These are phyloP conservation scores for Psix sp. DNA, from an alignment of 1,140 invertebrate species.

Conservation along the genomic window DNA sequence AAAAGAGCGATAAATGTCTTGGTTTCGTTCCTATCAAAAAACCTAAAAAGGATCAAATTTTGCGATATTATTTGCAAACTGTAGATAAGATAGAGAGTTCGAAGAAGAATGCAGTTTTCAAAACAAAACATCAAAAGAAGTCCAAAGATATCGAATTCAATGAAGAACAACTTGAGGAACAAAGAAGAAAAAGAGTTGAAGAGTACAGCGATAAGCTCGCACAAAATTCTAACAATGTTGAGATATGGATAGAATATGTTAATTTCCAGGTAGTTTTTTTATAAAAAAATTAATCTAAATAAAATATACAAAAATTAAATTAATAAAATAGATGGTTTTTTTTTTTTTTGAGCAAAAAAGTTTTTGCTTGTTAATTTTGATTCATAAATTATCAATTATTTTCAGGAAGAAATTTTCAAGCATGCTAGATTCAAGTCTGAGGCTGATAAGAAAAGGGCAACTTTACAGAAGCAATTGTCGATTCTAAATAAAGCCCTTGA, in stretches of 20 bases:
- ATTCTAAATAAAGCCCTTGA: conserved; percentile 79
- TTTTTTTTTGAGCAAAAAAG: too few relatives aligned
- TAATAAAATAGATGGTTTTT: background rate
- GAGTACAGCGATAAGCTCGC: conserved; percentile 77
- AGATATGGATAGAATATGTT: conserved; percentile 79
- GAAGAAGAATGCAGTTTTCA: conserved; percentile 62
- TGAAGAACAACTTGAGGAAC: conserved; percentile 39
- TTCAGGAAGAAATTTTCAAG: conserved; percentile 58
- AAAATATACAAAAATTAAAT: conserved; percentile 7
- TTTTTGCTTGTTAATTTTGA: too few relatives aligned
- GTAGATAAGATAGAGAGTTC: conserved; percentile 57
- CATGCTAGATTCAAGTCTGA: conserved; percentile 70
- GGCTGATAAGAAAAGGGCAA: conserved; percentile 67
- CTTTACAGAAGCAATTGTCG: conserved; percentile 76
- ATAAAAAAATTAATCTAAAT: background rate
- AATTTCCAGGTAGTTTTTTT: conserved; percentile 76
- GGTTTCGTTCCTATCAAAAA: conserved; percentile 56
- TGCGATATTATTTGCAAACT: conserved; percentile 68
- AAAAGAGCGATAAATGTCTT: conserved; percentile 58
- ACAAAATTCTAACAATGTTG: conserved; percentile 76
- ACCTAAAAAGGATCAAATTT: conserved; percentile 57
- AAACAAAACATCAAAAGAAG: too few relatives aligned
- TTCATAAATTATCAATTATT: conserved; percentile 13
- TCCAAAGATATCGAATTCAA: too few relatives aligned
- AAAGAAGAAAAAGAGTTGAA: conserved; percentile 72